Percentiles rank a stretch among this genome's conserved stretches.
Conservation (phyloP, 2,797 vertebrate genomes). For the Cebuella pygmaea region DNA sequence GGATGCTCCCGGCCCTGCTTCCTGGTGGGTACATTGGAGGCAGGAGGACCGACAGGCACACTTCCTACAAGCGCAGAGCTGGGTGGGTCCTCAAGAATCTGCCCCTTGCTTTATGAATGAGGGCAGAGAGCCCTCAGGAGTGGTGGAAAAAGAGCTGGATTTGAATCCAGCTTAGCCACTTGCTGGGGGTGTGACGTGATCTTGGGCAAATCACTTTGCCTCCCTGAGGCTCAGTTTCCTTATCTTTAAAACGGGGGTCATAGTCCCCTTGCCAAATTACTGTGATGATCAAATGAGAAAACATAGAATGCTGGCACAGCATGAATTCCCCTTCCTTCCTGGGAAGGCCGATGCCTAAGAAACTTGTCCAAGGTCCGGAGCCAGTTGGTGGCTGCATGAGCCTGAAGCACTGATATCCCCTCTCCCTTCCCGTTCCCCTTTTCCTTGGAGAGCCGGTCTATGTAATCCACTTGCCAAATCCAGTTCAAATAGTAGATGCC, state of each 20-base stretch:
- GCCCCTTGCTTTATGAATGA: accelerated
- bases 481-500: not conserved
- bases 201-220: not conserved
- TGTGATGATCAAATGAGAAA: not conserved
- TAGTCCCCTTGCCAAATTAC: not conserved
- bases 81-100: accelerated
- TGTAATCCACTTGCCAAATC: not conserved
- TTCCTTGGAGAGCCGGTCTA: not conserved
- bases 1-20: not conserved
- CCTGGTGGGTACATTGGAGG: accelerated
- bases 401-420: not conserved
- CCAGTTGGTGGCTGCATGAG: not conserved
- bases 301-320: not conserved
- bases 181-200: not conserved
- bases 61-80: not conserved
- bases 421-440: not conserved
- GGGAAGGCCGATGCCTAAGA: not conserved
- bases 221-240: not conserved
- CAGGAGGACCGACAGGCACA: accelerated
- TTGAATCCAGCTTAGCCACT: not conserved
- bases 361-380: not conserved
- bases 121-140: not conserved
- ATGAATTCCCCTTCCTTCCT: not conserved
- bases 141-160: not conserved
- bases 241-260: not conserved